These are phyloP conservation scores for Asobara japonica DNA, from an alignment of 1,140 invertebrate species.

Conservation along the genomic window DNA sequence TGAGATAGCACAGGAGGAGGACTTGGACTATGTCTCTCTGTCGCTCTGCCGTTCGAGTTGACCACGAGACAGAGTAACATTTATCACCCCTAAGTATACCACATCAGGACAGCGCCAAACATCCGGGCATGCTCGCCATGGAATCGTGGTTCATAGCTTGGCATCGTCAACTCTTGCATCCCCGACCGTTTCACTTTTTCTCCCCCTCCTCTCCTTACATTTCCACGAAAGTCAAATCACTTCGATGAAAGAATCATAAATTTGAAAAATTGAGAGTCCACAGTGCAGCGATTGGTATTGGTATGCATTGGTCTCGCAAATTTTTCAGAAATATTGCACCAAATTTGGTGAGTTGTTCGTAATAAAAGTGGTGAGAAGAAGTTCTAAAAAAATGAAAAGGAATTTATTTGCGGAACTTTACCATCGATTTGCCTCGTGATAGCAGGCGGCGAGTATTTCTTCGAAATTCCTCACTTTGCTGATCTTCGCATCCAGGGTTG, in stretches of 20 bases:
- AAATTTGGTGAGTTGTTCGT: no score
- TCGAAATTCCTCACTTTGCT: no score
- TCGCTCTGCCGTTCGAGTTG: background rate
- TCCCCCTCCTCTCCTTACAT: background rate
- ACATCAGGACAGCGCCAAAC: slow-evolving; percentile 54
- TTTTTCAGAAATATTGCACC: no score
- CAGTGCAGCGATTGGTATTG: no score
- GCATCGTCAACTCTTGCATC: background rate
- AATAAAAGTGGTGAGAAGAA: no score
- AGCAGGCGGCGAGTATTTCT: no score
- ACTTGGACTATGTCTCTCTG: background rate
- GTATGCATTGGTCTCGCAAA: no score
- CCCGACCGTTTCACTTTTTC: background rate
- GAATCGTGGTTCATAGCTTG: slow-evolving; percentile 33
- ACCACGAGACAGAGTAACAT: slow-evolving; percentile 45
- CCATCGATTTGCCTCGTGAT: no score
- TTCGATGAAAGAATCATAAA: background rate
- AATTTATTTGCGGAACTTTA: no score
- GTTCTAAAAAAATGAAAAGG: no score
- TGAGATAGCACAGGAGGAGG: slow-evolving; percentile 52
- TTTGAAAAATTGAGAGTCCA: no score
- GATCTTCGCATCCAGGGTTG: no score
- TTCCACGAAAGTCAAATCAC: background rate
- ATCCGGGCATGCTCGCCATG: slow-evolving; percentile 48
- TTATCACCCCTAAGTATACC: slow-evolving; percentile 57